Evolutionary conservation across 2,888 invertebrate genomes (phyloP).

Genomic region (Epinotia demarniana): DNA sequence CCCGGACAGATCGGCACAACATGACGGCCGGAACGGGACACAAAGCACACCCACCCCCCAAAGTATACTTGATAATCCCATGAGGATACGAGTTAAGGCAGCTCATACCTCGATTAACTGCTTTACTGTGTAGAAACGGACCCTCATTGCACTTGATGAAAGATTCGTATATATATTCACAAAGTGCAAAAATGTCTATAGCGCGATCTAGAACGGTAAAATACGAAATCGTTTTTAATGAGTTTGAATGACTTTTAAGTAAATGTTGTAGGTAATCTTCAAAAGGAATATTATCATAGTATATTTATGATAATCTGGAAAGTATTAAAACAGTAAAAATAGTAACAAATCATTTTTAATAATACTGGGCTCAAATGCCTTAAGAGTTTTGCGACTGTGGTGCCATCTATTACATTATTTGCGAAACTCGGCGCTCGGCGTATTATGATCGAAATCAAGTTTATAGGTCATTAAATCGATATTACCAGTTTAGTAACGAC

Average conservation of each 20-base stretch:
- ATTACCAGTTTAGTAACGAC: background rate
- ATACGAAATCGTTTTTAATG: background rate
- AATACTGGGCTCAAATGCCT: background rate
- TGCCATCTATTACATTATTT: conserved; percentile 3
- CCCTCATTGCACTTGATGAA: background rate
- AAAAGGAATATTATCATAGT: background rate
- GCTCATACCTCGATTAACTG: conserved; percentile 25
- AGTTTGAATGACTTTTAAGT: no score
- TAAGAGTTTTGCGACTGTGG: background rate
- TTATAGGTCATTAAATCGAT: background rate
- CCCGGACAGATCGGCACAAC: conserved; percentile 1
- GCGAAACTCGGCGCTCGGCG: background rate
- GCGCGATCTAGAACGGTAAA: conserved; percentile 24
- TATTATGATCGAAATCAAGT: background rate
- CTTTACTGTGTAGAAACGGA: conserved; percentile 37
- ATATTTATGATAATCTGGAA: background rate
- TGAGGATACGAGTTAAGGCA: conserved; percentile 8
- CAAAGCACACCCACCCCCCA: conserved; percentile 17
- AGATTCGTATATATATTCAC: conserved; percentile 1
- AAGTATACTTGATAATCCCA: conserved; percentile 5
- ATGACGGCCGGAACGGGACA: conserved; percentile 17
- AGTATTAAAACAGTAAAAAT: background rate
- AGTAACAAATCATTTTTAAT: background rate
- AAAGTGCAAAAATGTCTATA: conserved; percentile 10
- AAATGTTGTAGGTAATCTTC: background rate